Conservation (phyloP, 2,888 invertebrate genomes). For the Agonopterix heracliana region DNA sequence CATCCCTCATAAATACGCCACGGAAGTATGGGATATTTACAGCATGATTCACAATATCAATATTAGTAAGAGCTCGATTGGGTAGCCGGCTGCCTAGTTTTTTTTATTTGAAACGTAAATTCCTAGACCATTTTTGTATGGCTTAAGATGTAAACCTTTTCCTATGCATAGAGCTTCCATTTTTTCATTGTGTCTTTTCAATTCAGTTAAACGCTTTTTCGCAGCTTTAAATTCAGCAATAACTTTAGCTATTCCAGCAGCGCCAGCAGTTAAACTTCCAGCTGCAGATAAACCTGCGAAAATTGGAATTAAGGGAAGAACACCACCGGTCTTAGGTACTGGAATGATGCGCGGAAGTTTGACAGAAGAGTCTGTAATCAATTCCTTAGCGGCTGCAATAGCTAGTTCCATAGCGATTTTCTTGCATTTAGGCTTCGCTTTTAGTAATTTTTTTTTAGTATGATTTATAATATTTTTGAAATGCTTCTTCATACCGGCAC, state of each 20-base stretch:
- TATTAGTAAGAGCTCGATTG: constrained; percentile 4
- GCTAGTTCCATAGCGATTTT: constrained; percentile 7
- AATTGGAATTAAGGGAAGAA: constrained; percentile 31
- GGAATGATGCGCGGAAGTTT: constrained; percentile 18
- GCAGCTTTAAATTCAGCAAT: constrained; percentile 26
- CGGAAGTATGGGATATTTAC: too few species aligned
- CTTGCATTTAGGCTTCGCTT: constrained; percentile 1
- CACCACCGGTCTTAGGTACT: constrained; percentile 33
- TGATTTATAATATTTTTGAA: too few species aligned
- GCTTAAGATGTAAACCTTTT: constrained; percentile 31
- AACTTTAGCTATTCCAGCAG: constrained; percentile 31
- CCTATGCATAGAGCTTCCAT: constrained; percentile 42
- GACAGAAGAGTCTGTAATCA: not conserved
- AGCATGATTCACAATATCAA: not conserved
- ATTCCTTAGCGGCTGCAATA: constrained; percentile 5
- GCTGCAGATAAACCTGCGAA: constrained; percentile 34
- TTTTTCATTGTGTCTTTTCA: constrained; percentile 13
- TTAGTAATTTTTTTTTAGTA: too few species aligned
- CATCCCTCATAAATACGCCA: too few species aligned
- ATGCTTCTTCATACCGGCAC: too few species aligned
- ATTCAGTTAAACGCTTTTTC: constrained; percentile 16
- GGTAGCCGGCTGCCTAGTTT: constrained; percentile 18
- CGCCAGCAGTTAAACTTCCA: constrained; percentile 33
- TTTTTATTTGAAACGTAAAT: constrained; percentile 11
- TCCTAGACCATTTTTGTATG: constrained; percentile 19